Evolutionary conservation across 2,888 invertebrate genomes (phyloP).

Genomic region (Chironomus riparius): DNA sequence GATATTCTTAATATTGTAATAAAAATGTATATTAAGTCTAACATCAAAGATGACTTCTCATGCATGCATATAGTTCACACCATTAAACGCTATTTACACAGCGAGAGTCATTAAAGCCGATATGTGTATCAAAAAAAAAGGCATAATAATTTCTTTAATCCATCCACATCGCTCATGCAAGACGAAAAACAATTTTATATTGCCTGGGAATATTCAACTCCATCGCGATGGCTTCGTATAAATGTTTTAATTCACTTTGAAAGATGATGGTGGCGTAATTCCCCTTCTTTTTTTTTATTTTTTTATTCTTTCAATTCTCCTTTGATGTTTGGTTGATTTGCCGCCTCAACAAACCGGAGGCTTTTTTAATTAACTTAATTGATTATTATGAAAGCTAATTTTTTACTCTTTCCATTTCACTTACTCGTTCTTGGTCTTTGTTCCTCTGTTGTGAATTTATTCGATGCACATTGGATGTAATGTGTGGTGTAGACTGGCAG

Average conservation of each 20-base stretch:
- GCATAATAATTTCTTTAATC: not conserved
- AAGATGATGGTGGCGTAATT: slow-evolving; percentile 3
- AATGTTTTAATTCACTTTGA: slow-evolving; percentile 12
- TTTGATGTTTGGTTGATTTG: slow-evolving; percentile 19
- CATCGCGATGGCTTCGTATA: not conserved
- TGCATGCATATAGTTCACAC: no score
- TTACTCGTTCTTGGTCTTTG: not conserved
- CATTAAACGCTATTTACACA: no score
- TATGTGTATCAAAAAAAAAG: no score
- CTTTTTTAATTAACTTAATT: slow-evolving; percentile 25
- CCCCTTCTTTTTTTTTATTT: not conserved
- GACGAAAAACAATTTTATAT: not conserved
- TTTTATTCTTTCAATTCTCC: not conserved
- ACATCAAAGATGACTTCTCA: no score
- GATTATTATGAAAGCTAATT: slow-evolving; percentile 21
- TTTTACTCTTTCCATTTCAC: not conserved
- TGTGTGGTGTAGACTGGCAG: not conserved
- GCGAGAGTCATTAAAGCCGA: no score
- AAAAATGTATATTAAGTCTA: no score
- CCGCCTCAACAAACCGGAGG: slow-evolving; percentile 14
- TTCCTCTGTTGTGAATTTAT: not conserved
- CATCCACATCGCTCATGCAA: not conserved
- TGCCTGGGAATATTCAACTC: not conserved
- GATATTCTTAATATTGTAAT: no score
- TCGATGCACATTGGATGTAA: not conserved